Conservation (phyloP, 2,113 vertebrate species). For the Myodes glareolus region DNA sequence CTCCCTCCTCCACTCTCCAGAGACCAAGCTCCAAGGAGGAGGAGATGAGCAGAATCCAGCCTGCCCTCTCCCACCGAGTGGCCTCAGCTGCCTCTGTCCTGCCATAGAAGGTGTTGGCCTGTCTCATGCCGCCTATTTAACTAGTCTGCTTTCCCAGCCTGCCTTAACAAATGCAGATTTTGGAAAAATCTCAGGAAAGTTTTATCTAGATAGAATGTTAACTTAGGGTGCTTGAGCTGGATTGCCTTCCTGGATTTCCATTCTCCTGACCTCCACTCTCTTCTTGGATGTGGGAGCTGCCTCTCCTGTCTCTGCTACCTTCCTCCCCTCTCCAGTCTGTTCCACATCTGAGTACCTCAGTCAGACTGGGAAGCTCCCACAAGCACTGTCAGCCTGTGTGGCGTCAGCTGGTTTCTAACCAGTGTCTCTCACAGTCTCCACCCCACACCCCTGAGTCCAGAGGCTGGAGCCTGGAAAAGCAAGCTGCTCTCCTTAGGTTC, state of each 20-base stretch:
- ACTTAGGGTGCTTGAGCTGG: background rate
- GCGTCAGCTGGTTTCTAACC: background rate
- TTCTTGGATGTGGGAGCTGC: background rate
- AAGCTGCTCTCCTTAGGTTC: constrained; percentile 22
- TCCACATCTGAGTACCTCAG: background rate
- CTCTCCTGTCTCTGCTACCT: background rate
- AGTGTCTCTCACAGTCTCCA: too few species aligned
- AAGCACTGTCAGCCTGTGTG: background rate
- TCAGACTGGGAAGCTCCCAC: background rate
- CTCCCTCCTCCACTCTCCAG: background rate
- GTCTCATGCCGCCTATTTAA: background rate
- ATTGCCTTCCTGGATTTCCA: background rate
- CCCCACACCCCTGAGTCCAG: background rate
- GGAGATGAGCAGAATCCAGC: background rate
- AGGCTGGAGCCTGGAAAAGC: background rate
- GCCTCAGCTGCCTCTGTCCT: background rate
- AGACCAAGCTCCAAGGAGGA: background rate
- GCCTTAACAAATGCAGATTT: background rate
- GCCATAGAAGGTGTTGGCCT: background rate
- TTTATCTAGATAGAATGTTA: background rate
- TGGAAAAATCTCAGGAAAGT: background rate
- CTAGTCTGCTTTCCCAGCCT: background rate
- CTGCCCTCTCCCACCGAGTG: background rate
- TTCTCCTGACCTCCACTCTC: background rate
- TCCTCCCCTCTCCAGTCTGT: background rate